phyloP scores from a whole-genome alignment of 2,888 invertebrate genomes.

The Meiosimyza decipiens region DNA sequence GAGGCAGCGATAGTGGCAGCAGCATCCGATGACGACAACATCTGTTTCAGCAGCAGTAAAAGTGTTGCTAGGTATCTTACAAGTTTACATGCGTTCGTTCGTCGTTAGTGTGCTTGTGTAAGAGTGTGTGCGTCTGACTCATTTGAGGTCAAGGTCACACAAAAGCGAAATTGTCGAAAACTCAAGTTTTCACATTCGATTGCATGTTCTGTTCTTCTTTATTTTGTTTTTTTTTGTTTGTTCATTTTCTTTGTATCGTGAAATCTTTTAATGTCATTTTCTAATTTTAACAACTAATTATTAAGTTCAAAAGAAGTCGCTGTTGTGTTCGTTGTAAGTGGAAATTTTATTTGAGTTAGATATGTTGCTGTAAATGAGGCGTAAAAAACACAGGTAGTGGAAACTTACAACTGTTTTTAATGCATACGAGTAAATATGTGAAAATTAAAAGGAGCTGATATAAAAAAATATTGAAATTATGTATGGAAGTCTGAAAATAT shows the following conservation, averaged over 20 bases:
- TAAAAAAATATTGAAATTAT: too few relatives aligned
- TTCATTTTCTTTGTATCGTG: neutral
- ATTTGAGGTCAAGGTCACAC: slow-evolving; percentile 8
- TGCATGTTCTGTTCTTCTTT: neutral
- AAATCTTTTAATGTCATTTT: slow-evolving; percentile 13
- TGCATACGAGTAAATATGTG: too few relatives aligned
- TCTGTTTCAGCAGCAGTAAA: neutral
- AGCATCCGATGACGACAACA: too few relatives aligned
- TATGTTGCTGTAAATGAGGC: too few relatives aligned
- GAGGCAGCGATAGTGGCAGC: too few relatives aligned
- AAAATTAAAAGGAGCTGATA: too few relatives aligned
- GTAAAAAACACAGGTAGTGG: too few relatives aligned
- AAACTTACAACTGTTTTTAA: too few relatives aligned
- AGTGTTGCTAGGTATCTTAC: neutral
- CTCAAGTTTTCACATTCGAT: slow-evolving; percentile 1
- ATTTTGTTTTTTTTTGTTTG: neutral
- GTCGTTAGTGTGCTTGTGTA: too few relatives aligned
- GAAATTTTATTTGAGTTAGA: too few relatives aligned
- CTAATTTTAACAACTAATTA: neutral
- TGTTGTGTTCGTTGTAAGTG: too few relatives aligned
- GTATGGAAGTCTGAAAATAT: too few relatives aligned
- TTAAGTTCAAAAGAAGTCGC: neutral
- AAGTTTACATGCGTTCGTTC: neutral
- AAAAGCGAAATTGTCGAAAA: neutral
- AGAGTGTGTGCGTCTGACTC: neutral